Conservation (phyloP, 2,797 vertebrate genomes). For the Numenius phaeopus region DNA sequence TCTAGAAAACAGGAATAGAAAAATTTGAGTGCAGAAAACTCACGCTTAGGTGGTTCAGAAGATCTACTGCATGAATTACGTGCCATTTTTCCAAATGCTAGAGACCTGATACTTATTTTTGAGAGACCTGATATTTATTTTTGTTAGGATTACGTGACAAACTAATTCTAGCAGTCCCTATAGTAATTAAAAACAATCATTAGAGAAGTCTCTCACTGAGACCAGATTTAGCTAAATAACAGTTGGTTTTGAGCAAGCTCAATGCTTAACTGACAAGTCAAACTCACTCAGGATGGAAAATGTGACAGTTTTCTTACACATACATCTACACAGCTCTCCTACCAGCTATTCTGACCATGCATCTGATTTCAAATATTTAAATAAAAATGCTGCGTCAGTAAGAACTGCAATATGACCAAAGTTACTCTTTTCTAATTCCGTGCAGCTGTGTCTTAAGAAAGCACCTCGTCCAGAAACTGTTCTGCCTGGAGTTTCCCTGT, state of each 20-base stretch:
- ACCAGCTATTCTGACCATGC: not conserved
- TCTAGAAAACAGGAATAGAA: not conserved
- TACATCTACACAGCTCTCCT: not conserved
- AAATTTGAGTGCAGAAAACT: not conserved
- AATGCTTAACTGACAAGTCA: not conserved
- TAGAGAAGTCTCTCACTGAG: not conserved
- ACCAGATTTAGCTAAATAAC: not conserved
- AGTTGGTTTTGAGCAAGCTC: not conserved
- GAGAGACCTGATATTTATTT: not conserved
- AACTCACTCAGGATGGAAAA: not conserved
- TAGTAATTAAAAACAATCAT: not conserved
- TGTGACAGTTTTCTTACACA: not conserved
- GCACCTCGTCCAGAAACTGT: not conserved
- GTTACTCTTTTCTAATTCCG: not conserved
- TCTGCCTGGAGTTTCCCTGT: not conserved
- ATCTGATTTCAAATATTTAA: not conserved
- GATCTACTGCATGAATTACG: not conserved
- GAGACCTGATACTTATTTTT: not conserved
- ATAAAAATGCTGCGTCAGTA: not conserved
- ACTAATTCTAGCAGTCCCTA: not conserved
- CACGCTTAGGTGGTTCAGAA: not conserved
- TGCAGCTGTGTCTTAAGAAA: not conserved
- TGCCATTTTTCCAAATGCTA: not conserved
- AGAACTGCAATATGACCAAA: not conserved
- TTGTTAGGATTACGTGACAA: not conserved